Base-by-base conservation (phyloP, 2,113 vertebrate species). In the Platysternon megacephalum region DNA sequence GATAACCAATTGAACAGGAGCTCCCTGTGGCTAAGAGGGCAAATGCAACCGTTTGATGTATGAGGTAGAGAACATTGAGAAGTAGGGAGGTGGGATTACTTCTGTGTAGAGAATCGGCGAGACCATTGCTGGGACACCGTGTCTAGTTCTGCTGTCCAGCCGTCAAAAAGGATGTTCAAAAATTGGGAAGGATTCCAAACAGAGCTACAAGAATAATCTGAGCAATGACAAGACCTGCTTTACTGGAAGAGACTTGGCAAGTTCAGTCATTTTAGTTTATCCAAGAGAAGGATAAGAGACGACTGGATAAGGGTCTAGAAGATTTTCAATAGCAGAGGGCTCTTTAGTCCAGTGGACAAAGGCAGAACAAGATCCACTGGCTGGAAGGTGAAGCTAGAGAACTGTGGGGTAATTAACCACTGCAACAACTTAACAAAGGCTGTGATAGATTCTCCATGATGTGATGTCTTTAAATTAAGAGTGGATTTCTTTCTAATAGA, bases 351-450 rank as follows among this genome's bases (percentile, higher is more conserved):
- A 89, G 79, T 9, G 61, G 17, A 19, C 85, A 93, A 91, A 94
- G 82, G 93, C 94, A 95, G 90, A 94, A 86, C 81, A 91, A 94
- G 79, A 94, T 89, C 48, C 82, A 68, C 83, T 86, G 46, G 52
- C 85, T 89, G 3, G 86, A 86, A 96, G 87, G 94, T 83, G 95
- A 95, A 92, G 80, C 53, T 85, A 85, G 65, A 81, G 81, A 95
- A 87, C 17, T 92, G 87, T 92, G 92, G 82, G 42, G 81, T 90
- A 94, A 95, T 95, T 96, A 55, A 94, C 96, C 91, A 94, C 84
- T 32, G 90, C 21, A 92, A 96, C 0, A 24, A 94, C 51, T 86
- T 29, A 61, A n/a, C n/a, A 91, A 88, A 81, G 80, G 7, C 46
- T 91, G 29, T 96, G 94, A 97, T 83, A 32, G 87, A 96, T 95